A percentile compares a stretch with the other conserved stretches of the same genome.
These are phyloP conservation scores for honey bee (Apis mellifera) DNA, from an alignment of 1,140 invertebrate species.

Conservation along the genomic window DNA sequence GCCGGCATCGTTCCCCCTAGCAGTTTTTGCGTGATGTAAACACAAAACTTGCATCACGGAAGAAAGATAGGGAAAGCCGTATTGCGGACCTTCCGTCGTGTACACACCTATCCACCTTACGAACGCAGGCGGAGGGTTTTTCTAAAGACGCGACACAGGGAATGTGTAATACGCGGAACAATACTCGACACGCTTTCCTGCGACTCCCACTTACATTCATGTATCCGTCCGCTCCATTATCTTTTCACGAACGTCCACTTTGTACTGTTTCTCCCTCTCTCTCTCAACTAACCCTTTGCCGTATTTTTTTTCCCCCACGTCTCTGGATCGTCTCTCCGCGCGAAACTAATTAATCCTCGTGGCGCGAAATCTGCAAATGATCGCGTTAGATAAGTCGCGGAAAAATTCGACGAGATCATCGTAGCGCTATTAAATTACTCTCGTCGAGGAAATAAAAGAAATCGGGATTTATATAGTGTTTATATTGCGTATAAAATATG, in stretches of 20 bases:
- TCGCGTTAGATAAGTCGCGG: too few relatives aligned
- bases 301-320: background rate
- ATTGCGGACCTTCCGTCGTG: constrained; percentile 34
- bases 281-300: too few relatives aligned
- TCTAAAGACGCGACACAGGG: constrained; percentile 63
- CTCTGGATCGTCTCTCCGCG: too few relatives aligned
- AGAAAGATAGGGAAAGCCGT: constrained; percentile 36
- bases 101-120: constrained; percentile 43
- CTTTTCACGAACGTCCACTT: constrained; percentile 68
- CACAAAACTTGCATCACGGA: constrained; percentile 60
- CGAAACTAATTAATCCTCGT: too few relatives aligned
- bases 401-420: too few relatives aligned
- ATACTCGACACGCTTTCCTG: constrained; percentile 65
- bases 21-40: constrained; percentile 61
- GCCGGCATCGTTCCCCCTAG: constrained; percentile 16
- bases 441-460: too few relatives aligned
- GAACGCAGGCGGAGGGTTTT: constrained; percentile 52
- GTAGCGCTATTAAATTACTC: too few relatives aligned
- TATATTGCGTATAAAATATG: too few relatives aligned
- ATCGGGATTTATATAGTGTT: too few relatives aligned
- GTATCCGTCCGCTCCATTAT: constrained; percentile 59
- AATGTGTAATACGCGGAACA: constrained; percentile 66
- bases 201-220: constrained; percentile 63
- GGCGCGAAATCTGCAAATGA: too few relatives aligned
- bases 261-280: constrained; percentile 42